A percentile compares a stretch with the other conserved stretches of the same genome.
phyloP scores from a whole-genome alignment of 53 echinoderm and acorn worm genomes.

The Crossaster papposus region DNA sequence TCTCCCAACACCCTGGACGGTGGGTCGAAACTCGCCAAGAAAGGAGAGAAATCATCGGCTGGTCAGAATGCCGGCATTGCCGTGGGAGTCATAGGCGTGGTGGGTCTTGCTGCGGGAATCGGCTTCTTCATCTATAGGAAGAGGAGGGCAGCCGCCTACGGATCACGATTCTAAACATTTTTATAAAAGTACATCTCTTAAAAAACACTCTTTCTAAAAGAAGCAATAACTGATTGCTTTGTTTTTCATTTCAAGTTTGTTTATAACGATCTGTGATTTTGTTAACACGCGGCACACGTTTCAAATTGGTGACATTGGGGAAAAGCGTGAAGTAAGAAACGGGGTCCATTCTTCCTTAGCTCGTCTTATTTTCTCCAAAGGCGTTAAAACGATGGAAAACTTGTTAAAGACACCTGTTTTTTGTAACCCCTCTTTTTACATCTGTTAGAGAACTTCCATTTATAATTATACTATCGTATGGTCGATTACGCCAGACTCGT shows the following conservation, averaged over 20 bases:
- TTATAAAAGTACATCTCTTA: slow-evolving; percentile 7
- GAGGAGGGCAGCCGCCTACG: slow-evolving; percentile 34
- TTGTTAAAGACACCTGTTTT: too few species aligned
- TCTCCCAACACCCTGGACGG: slow-evolving; percentile 14
- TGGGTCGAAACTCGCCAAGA: slow-evolving; percentile 10
- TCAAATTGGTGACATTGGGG: background rate
- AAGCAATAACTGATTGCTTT: slow-evolving; percentile 2
- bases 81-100: slow-evolving; percentile 11
- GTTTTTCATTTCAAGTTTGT: background rate
- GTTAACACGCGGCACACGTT: background rate
- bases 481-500: background rate
- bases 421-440: background rate
- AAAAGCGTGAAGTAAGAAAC: background rate
- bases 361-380: background rate
- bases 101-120: slow-evolving; percentile 48
- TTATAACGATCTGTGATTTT: background rate
- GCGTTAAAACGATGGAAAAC: background rate
- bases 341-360: background rate
- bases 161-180: slow-evolving; percentile 48
- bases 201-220: background rate
- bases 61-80: slow-evolving; percentile 39
- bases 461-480: background rate
- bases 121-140: slow-evolving; percentile 49
- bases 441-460: background rate
- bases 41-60: background rate